Evolutionary conservation across 1,140 invertebrate genomes (phyloP).

Genomic region (Contarinia nasturtii): DNA sequence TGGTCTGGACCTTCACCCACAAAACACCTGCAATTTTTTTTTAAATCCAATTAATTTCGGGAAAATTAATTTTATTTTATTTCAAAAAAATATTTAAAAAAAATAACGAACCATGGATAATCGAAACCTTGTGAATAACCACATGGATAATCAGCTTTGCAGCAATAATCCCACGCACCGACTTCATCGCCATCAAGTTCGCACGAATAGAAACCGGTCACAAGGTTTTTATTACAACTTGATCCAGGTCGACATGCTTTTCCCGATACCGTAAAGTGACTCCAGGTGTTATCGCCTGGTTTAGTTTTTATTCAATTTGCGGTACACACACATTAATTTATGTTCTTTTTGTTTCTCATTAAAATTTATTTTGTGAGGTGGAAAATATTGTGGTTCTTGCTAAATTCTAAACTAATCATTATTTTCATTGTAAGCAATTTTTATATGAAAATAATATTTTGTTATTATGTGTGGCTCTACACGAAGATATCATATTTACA

Average conservation of each 20-base stretch:
- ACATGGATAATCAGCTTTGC: slow-evolving; percentile 54
- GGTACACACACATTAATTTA: too few relatives aligned
- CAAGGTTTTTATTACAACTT: slow-evolving; percentile 43
- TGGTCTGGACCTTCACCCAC: slow-evolving; percentile 51
- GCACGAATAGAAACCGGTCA: slow-evolving; percentile 58
- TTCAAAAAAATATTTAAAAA: neutral
- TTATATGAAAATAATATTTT: too few relatives aligned
- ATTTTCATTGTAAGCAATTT: neutral
- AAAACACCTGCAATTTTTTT: slow-evolving; percentile 40
- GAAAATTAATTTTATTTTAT: neutral
- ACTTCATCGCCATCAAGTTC: slow-evolving; percentile 47
- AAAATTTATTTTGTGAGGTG: neutral
- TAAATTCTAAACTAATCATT: too few relatives aligned
- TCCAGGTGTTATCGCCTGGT: slow-evolving; percentile 32
- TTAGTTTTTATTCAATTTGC: neutral
- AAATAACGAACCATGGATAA: slow-evolving; percentile 44
- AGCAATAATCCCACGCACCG: slow-evolving; percentile 63
- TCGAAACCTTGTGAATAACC: slow-evolving; percentile 58
- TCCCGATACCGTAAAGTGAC: slow-evolving; percentile 55
- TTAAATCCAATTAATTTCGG: neutral
- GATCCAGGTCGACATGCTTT: slow-evolving; percentile 52
- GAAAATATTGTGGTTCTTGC: too few relatives aligned
- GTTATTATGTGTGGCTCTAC: too few relatives aligned
- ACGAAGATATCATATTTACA: too few relatives aligned
- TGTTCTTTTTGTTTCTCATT: too few relatives aligned